Percentiles rank a stretch among this genome's conserved stretches.
Evolutionary conservation across 2,113 vertebrate genomes (phyloP).

Genomic region (Corythoichthys haematopterus): DNA sequence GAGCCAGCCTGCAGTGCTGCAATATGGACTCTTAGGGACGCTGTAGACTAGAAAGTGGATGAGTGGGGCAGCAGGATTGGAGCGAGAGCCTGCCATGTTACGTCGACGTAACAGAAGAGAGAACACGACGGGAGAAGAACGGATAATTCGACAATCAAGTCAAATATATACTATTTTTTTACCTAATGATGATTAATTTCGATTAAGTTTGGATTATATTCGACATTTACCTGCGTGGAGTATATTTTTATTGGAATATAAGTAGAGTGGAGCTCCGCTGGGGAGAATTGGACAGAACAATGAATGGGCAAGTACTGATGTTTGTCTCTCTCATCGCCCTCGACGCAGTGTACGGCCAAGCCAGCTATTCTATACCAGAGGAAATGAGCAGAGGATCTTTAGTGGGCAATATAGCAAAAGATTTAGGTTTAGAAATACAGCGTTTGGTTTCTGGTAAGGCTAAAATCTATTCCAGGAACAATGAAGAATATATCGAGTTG

Average conservation of each 20-base stretch:
- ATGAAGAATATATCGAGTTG: constrained; percentile 60
- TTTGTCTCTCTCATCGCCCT: constrained; percentile 3
- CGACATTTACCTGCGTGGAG: background rate
- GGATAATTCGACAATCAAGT: no score
- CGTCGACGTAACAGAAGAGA: background rate
- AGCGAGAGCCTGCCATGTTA: background rate
- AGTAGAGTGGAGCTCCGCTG: background rate
- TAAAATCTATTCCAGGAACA: constrained; percentile 22
- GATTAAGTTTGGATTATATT: background rate
- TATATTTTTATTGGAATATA: constrained; percentile 1
- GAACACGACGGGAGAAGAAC: no score
- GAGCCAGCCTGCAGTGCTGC: background rate
- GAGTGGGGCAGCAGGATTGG: background rate
- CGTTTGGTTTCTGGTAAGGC: constrained; percentile 8
- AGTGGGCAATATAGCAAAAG: constrained; percentile 7
- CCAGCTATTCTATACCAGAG: constrained; percentile 17
- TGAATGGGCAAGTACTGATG: constrained; percentile 13
- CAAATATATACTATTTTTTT: background rate
- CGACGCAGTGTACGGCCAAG: constrained; percentile 8
- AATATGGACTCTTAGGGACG: constrained; percentile 7
- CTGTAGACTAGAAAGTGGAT: constrained; percentile 3
- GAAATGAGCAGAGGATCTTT: constrained; percentile 12
- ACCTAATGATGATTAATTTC: background rate
- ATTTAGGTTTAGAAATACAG: constrained; percentile 6
- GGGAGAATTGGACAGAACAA: constrained; percentile 7